Evolutionary conservation across 2,888 invertebrate species (phyloP).

Genomic region (Dicyrtoma fusca): DNA sequence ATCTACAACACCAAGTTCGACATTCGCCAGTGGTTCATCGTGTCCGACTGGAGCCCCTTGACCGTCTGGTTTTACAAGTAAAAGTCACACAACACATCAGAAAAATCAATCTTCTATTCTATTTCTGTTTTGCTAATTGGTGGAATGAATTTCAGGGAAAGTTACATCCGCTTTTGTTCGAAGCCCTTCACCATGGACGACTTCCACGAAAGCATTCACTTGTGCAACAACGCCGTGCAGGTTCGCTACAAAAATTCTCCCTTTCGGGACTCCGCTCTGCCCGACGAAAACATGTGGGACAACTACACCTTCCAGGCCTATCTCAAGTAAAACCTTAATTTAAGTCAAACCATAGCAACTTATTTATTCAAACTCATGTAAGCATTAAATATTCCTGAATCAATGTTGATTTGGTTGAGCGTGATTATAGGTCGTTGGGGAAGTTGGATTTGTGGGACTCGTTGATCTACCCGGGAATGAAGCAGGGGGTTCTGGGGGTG

Average conservation of each 20-base stretch:
- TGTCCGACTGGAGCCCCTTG: slow-evolving; percentile 86
- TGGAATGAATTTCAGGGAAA: slow-evolving; percentile 66
- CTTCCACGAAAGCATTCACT: slow-evolving; percentile 88
- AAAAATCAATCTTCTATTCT: background rate
- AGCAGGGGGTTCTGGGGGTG: slow-evolving; percentile 75
- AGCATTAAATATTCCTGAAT: background rate
- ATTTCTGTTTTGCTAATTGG: background rate
- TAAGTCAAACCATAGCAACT: too few relatives aligned
- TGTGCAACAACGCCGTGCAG: slow-evolving; percentile 92
- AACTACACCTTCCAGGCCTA: slow-evolving; percentile 71
- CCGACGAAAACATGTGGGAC: slow-evolving; percentile 83
- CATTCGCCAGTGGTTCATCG: slow-evolving; percentile 92
- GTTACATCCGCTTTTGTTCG: slow-evolving; percentile 89
- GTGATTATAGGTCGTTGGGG: slow-evolving; percentile 12
- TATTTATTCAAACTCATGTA: background rate
- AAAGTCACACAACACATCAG: slow-evolving; percentile 45
- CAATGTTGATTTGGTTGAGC: background rate
- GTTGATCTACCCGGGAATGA: slow-evolving; percentile 81
- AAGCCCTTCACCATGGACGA: slow-evolving; percentile 82
- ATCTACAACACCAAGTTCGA: slow-evolving; percentile 92
- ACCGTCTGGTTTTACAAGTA: slow-evolving; percentile 92
- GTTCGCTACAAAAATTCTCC: slow-evolving; percentile 68
- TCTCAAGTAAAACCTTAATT: slow-evolving; percentile 60
- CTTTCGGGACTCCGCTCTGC: slow-evolving; percentile 66
- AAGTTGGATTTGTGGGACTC: slow-evolving; percentile 23